Evolutionary conservation across 2,888 invertebrate genomes (phyloP).

Genomic region (Ptilodon capucinus): DNA sequence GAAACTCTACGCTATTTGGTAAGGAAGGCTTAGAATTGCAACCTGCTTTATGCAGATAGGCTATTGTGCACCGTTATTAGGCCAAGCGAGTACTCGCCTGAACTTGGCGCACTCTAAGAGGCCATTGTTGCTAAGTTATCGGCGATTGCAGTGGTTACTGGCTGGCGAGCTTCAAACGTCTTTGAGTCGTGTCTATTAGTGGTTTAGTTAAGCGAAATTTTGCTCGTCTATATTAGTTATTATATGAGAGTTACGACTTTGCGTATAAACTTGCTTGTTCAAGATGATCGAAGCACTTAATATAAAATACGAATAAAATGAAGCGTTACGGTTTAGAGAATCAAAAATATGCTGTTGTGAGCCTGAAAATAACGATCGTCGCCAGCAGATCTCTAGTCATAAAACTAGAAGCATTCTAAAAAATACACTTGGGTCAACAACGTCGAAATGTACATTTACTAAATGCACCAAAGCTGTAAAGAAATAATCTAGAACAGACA

Average conservation of each 20-base stretch:
- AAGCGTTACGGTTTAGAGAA: too few relatives aligned
- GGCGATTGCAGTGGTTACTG: conserved; percentile 44
- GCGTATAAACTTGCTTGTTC: neutral
- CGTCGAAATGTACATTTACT: too few relatives aligned
- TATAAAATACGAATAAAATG: too few relatives aligned
- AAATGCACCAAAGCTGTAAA: too few relatives aligned
- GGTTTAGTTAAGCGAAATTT: neutral
- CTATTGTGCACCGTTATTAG: conserved; percentile 43
- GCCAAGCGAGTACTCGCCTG: conserved; percentile 34
- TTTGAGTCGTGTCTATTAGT: conserved; percentile 3
- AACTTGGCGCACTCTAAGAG: conserved; percentile 47
- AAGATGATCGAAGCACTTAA: too few relatives aligned
- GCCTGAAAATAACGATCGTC: neutral
- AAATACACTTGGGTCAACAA: too few relatives aligned
- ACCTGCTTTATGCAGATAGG: conserved; percentile 48
- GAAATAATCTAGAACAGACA: too few relatives aligned
- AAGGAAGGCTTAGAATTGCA: conserved; percentile 30
- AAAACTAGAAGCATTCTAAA: neutral
- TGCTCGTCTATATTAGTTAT: too few relatives aligned
- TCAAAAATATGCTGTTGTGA: neutral
- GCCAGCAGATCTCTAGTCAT: neutral
- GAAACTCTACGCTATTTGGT: neutral
- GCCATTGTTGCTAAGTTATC: conserved; percentile 50
- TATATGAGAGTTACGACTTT: too few relatives aligned
- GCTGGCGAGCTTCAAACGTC: conserved; percentile 35